phyloP scores from a whole-genome alignment of 1,140 invertebrate genomes.

The Xylocopa sonorina region DNA sequence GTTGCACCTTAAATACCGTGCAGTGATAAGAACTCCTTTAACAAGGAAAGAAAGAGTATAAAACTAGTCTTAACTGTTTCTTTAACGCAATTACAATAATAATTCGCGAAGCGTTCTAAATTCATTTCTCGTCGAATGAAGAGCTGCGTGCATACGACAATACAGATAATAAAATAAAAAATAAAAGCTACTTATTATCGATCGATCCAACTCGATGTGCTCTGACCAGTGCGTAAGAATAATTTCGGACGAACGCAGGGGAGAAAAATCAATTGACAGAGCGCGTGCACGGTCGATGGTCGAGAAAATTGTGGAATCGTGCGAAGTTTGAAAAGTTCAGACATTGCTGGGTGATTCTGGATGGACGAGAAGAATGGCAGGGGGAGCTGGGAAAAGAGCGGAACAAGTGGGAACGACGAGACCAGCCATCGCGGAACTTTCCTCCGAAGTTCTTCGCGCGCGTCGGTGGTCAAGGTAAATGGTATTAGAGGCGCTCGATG shows the following conservation, averaged over 20 bases:
- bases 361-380: too few species aligned
- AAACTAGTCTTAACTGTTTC: too few species aligned
- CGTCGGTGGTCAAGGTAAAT: neutral
- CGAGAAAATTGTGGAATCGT: slow-evolving; percentile 1
- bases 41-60: too few species aligned
- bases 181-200: too few species aligned
- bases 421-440: neutral
- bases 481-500: neutral
- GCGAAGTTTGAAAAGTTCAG: neutral
- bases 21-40: too few species aligned
- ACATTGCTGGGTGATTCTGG: neutral
- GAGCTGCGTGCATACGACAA: too few species aligned
- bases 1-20: neutral
- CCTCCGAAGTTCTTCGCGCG: neutral
- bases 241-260: neutral
- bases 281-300: neutral
- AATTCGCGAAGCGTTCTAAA: too few species aligned
- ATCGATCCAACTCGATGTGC: neutral
- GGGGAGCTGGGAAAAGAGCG: neutral
- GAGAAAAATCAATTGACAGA: too few species aligned
- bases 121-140: too few species aligned
- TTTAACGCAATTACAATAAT: too few species aligned
- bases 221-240: too few species aligned
- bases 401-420: neutral
- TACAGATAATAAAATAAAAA: too few species aligned